These are phyloP conservation scores for Galemys pyrenaicus DNA, from an alignment of 2,113 vertebrate genomes.

Conservation along the genomic window DNA sequence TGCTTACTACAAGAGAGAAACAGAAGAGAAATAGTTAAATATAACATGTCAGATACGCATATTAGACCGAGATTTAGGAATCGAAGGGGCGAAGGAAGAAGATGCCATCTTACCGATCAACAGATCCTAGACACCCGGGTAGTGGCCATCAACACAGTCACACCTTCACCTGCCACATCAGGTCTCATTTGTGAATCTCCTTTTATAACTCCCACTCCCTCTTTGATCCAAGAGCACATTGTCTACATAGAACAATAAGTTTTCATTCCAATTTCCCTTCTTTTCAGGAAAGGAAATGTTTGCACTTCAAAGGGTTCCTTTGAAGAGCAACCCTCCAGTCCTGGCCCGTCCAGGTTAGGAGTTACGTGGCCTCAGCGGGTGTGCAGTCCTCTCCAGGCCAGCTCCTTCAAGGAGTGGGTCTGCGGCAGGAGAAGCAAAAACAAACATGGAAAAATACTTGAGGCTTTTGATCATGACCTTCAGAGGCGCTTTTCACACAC, in stretches of 20 bases:
- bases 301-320: constrained; percentile 77
- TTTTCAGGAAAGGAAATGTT: constrained; percentile 81
- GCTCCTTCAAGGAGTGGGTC: constrained; percentile 71
- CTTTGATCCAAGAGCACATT: constrained; percentile 63
- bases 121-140: neutral
- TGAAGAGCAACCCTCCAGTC: constrained; percentile 63
- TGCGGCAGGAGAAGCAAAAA: constrained; percentile 62
- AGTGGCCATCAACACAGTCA: too few relatives aligned
- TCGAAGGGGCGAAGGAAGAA: neutral
- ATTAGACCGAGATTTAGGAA: neutral
- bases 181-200: neutral
- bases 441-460: constrained; percentile 67
- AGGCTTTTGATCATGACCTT: constrained; percentile 70
- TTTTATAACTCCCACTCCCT: constrained; percentile 67
- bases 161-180: neutral
- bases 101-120: constrained; percentile 49
- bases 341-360: constrained; percentile 46
- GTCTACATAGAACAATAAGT: constrained; percentile 68
- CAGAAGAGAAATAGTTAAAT: neutral
- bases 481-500: constrained; percentile 7
- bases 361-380: constrained; percentile 52
- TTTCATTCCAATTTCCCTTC: constrained; percentile 79
- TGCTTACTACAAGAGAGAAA: neutral
- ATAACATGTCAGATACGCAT: neutral
- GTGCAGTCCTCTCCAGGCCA: constrained; percentile 69